Base-by-base conservation (phyloP, 2,888 invertebrate species). In the Dione vanillae region DNA sequence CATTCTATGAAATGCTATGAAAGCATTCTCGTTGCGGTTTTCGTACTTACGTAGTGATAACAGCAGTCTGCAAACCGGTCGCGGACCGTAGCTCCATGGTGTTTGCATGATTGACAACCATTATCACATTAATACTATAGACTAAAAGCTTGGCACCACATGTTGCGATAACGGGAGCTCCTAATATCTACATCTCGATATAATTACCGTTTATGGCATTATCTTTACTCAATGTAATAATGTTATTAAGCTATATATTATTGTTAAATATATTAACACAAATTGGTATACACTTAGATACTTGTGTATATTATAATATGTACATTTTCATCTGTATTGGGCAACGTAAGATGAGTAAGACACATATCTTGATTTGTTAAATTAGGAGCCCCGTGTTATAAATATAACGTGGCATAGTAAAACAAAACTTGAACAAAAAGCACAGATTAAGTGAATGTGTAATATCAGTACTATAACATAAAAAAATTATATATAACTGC, bases 91-190 rank as follows among this genome's bases (percentile, higher is more conserved):
- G 84, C 91, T 90, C 92, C 92, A 83, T 85, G 86, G 77, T 80
- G 92, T 89, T 89, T 86, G 93, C 93, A 92, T 92, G 92, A 92
- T 90, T 86, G 92, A 92, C 91, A 93, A 93, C 91, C 92, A 92
- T 92, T 87, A 91, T 90, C 83, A 91, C 85, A 92, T 92, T 93
- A 92, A 92, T 92, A 91, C 83, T 87, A 87, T 84, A 86, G 83
- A 89, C 87, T 87, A 90, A 80, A 90, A 90, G 89, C 91, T 85
- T 79, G 76, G 83, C 82, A 84, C 87, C 85, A 87, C 79, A 81
- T 79, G 81, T 79, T 74, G 74, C 73, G 68, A 70, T 75, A 78
- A 74, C 73, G 78, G 82, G 86, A 84, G 82, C 83, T 85, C 82
- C 85, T 85, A 87, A 87, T 84, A 62, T 66, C 52, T 51, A 41